Evolutionary conservation across 2,113 vertebrate species (phyloP), one percentile per base, ranked within the genome.

Genomic region (Delphinapterus leucas): DNA sequence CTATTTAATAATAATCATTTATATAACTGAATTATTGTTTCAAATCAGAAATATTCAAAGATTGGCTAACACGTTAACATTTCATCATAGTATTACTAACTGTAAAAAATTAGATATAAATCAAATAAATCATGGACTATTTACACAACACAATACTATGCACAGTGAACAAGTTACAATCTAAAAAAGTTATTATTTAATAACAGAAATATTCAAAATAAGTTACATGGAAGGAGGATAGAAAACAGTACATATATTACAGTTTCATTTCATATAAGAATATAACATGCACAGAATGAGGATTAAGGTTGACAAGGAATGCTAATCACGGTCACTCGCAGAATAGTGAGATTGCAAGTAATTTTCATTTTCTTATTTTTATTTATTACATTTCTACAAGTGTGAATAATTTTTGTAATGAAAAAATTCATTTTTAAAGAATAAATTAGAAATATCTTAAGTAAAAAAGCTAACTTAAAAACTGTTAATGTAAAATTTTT

Each of bases 1-100:
- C 95, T 93, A 88, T 97, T 98, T 97, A 88, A 87, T 93, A 97
- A 90, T 94, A 77, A 90, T 67, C 82, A 97, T 84, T 92, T 89
- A 88, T 33, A 93, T 0, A 96, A 63, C 4, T 84, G 67, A 96
- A 15, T 86, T 5, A 70, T 1, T 61, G 6, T 79, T 95, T 83
- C 65, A 96, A 88, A 81, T 77, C 6, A 91, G 47, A 70, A 12
- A 58, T 74, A 95, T 21, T 94, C 21, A 91, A 73, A 88, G 12
- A 86, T 3, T 85, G n/a, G 79, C 21, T 93, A 92, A 93, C 3
- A 88, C 36, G 58, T 61, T 97, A 96, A 83, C 2, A 86, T 25
- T 87, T 96, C 58, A 95, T 58, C n/a, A 49, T 14, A 91, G 61
- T 86, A 61, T 85, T 88, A 81, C 17, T 68, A 96, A 67, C 4